phyloP scores from a whole-genome alignment of 2,797 vertebrate species.

The Sebastes diaconus region DNA sequence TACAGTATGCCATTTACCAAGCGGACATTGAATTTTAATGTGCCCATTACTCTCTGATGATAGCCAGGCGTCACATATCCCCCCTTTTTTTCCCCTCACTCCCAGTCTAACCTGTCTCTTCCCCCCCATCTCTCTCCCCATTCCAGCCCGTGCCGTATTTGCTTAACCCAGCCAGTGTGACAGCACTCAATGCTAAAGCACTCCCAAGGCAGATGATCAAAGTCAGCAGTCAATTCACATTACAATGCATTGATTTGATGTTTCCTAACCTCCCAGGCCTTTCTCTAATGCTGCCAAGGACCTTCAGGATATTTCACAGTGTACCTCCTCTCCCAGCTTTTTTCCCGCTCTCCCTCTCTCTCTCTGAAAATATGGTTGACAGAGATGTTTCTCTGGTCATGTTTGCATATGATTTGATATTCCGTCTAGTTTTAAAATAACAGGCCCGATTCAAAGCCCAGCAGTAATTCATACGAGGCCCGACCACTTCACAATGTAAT shows the following conservation, averaged over 20 bases:
- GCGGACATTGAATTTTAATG: constrained; percentile 72
- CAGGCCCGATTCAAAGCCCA: constrained; percentile 1
- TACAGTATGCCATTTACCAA: constrained; percentile 58
- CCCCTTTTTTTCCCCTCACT: constrained; percentile 31
- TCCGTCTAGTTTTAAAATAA: constrained; percentile 27
- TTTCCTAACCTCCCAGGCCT: constrained; percentile 85
- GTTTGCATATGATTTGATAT: constrained; percentile 41
- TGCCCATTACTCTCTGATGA: constrained; percentile 71
- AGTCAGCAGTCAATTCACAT: constrained; percentile 88
- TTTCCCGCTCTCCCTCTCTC: constrained; percentile 9
- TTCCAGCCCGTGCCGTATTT: constrained; percentile 79
- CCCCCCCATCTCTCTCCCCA: constrained; percentile 58
- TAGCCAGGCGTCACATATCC: constrained; percentile 56
- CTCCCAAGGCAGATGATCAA: constrained; percentile 86
- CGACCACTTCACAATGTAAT: constrained; percentile 41
- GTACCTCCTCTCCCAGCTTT: constrained; percentile 54
- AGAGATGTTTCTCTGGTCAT: constrained; percentile 39
- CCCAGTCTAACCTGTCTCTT: constrained; percentile 61
- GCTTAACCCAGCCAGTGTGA: constrained; percentile 83
- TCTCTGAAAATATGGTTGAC: constrained; percentile 40
- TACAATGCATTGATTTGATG: constrained; percentile 86
- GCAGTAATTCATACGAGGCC: constrained; percentile 29
- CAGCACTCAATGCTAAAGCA: constrained; percentile 86
- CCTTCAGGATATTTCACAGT: constrained; percentile 78
- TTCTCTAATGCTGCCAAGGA: constrained; percentile 82